Evolutionary conservation across 2,113 vertebrate species (phyloP), one percentile per base, ranked within the genome.

Genomic region (Melanotaenia duboulayi): DNA sequence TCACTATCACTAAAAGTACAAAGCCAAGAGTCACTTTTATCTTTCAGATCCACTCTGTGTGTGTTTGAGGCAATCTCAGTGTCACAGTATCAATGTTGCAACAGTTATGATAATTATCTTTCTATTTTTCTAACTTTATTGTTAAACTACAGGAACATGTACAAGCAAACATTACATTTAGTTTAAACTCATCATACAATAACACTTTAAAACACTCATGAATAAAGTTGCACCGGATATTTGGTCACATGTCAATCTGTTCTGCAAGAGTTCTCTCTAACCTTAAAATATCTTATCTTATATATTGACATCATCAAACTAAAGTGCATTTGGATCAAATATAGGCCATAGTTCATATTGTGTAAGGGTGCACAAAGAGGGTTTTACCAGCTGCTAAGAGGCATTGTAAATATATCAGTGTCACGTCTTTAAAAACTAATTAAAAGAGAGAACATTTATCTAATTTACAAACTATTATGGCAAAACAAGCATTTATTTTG

Each of bases 1-100:
- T 49, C 20, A 12, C 63, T 69, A 75, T 78, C 64, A 73, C 24
- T 37, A 7, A 60, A 37, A 7, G 60, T 51, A 50, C 83, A 83
- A 84, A 80, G 50, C 50, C 52, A 7, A 19, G 20, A 61, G 42
- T 9, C 8, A 0, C 13, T 57, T 50, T 85, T 86, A 86, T 86
- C 77, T 71, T 14, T 61, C 22, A 76, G 54, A 61, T 49, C 48
- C 70, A 58, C 52, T 70, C 67, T 44, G 12, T 82, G 50, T 44
- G 22, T 68, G 58, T 66, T 58, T 16, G 3, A 59, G 4, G 23
- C 14, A 61, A 24, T 14, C 61, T 23, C 19, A 25, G 9, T 68
- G 70, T 69, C 73, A 67, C 35, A 75, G 5, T 46, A 62, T 80
- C 32, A 28, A n/a, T 65, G 57, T 71, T 78, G 84, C 80, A 85